Percentiles rank a stretch among this genome's conserved stretches.
Evolutionary conservation across 1,140 invertebrate species (phyloP).

Genomic region (Drosophila willistoni): DNA sequence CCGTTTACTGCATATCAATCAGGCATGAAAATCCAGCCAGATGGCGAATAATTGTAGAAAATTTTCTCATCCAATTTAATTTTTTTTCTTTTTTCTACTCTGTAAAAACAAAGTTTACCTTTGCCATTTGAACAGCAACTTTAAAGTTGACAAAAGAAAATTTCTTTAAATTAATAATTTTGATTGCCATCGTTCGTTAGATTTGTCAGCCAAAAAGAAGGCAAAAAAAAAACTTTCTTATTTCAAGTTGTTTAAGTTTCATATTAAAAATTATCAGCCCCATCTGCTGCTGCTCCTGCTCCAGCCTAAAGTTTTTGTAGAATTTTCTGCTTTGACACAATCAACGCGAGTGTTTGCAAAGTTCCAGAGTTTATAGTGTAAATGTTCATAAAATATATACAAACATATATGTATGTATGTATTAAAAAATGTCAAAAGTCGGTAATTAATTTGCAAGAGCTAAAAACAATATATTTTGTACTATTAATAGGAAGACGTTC

Average conservation of each 20-base stretch:
- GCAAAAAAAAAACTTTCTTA: constrained; percentile 18
- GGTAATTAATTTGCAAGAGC: constrained; percentile 16
- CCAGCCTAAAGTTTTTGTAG: background rate
- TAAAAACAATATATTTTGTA: background rate
- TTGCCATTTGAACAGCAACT: constrained; percentile 21
- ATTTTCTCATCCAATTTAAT: constrained; percentile 42
- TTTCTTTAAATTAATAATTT: constrained; percentile 64
- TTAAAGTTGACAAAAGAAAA: background rate
- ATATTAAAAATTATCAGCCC: constrained; percentile 51
- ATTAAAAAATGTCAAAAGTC: constrained; percentile 18
- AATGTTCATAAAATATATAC: constrained; percentile 11
- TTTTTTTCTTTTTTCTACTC: background rate
- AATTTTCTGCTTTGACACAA: constrained; percentile 43
- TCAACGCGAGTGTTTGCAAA: constrained; percentile 16
- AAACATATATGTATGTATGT: background rate
- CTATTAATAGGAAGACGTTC: too few relatives aligned
- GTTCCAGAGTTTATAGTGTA: constrained; percentile 11
- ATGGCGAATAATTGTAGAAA: constrained; percentile 48
- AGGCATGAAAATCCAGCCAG: constrained; percentile 47
- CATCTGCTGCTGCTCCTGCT: background rate
- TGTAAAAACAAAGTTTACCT: constrained; percentile 20
- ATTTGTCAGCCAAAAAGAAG: background rate
- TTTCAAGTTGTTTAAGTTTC: constrained; percentile 52
- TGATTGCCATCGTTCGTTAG: constrained; percentile 41
- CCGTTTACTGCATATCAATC: constrained; percentile 68